Base-by-base conservation (phyloP, 2,113 vertebrate genomes). In the Myrmecobius fasciatus region DNA sequence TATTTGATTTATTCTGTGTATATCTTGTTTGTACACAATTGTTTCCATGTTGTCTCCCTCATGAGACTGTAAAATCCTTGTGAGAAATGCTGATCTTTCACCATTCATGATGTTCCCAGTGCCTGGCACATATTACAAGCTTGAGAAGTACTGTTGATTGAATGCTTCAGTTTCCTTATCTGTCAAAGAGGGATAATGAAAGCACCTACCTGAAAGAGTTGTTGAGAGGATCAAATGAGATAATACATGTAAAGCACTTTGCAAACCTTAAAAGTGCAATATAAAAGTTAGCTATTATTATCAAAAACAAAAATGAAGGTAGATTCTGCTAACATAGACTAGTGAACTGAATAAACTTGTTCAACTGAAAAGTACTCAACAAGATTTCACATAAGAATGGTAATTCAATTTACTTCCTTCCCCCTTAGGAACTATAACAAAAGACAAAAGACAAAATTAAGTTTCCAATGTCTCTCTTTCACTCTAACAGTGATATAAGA, bases 241-340 rank as follows among this genome's bases (percentile, higher is more conserved):
- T 83, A 83, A 83, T 83, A 83, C 6, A 83, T 83, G 67, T 83
- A 83, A 83, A 83, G 67, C 20, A 83, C n/a, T 83, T 83, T 83
- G 67, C n/a, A 83, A 83, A 83, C 67, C 67, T 83, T 83, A 83
- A 83, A 83, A 83, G 67, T 43, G n/a, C 67, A 83, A 83, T 83
- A 83, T 43, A 83, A 83, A 83, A 83, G n/a, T 83, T 83, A 83
- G 67, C 67, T 83, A 83, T 83, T 75, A 67, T 67, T 75, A 83
- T 83, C n/a, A 83, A 83, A 43, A 83, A 83, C 36, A 83, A 83
- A 83, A n/a, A 83, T 83, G n/a, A 24, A 43, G 6, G 67, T 43
- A 83, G 36, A 83, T 83, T 43, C 17, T 75, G 17, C n/a, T 43
- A 83, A 83, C 67, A 83, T 43, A 75, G 36, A 83, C n/a, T 43